Evolutionary conservation across 2,113 vertebrate species (phyloP), one percentile per base, ranked within the genome.

Genomic region (Macroglossus sobrinus): DNA sequence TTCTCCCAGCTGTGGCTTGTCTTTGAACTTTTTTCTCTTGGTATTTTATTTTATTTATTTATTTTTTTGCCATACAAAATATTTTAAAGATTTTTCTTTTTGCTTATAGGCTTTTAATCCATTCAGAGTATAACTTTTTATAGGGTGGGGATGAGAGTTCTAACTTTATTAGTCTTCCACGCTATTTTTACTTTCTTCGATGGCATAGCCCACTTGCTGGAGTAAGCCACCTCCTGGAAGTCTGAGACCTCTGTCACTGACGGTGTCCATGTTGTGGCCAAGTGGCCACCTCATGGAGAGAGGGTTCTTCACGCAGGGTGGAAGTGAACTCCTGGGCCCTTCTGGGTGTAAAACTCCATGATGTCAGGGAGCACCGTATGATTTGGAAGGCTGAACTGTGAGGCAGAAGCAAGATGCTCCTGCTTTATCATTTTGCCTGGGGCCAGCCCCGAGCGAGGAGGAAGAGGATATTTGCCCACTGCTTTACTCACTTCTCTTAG

Each of bases 71-170:
- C 45, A 71, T 89, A 89, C 84, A 92, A 95, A 95, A 93, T 93
- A 97, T 87, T 92, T 95, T 94, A 93, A 97, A 96, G 86, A 95
- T 93, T 89, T 95, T 93, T 45, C 84, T 94, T 94, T 95, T 69
- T 53, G 72, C 30, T 26, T 55, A 45, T 47, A 69, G 50, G 63
- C 30, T 79, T 95, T 96, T 94, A 86, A 93, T 96, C 63, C 79
- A 90, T 89, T 75, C 69, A 90, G 79, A 95, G 84, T 86, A 93
- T 79, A 64, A 80, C 50, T 87, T 96, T 88, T 94, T 69, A 91
- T 91, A 40, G 10, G 19, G 43, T 75, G 38, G 89, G 95, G 68
- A 81, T 87, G 53, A 64, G n/a, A 63, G 63, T 79, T 79, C 74
- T 87, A 35, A 89, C 89, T 93, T 91, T 94, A 74, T 90, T 93